phyloP scores from a whole-genome alignment of 1,140 invertebrate species.

The Drosophila triauraria region DNA sequence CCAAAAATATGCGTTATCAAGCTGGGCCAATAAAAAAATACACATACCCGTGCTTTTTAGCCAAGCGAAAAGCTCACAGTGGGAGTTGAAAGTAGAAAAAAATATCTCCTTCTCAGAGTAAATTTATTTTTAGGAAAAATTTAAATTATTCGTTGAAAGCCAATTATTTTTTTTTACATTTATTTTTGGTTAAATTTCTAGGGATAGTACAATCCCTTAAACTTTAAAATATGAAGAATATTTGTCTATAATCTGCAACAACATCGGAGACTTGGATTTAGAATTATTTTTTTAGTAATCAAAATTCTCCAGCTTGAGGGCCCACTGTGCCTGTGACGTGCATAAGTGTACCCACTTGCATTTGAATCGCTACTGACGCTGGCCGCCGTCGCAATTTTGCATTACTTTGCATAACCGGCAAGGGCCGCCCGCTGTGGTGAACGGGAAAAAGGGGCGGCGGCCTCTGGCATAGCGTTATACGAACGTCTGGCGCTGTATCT shows the following conservation, averaged over 20 bases:
- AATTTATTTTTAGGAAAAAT: no score
- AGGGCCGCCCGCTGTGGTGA: conserved; percentile 21
- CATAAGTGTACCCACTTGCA: conserved; percentile 69
- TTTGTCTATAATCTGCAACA: no score
- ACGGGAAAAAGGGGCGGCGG: background rate
- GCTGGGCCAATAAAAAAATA: conserved; percentile 74
- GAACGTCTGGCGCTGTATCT: conserved; percentile 35
- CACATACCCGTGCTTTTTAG: conserved; percentile 24
- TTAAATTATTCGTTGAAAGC: no score
- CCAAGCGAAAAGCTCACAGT: conserved; percentile 18
- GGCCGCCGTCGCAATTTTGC: conserved; percentile 70
- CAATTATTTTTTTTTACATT: no score
- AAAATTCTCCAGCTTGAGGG: background rate
- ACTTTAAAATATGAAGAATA: no score
- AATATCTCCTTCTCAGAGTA: no score
- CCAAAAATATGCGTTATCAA: conserved; percentile 82
- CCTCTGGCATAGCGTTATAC: conserved; percentile 2
- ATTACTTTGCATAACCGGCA: conserved; percentile 77
- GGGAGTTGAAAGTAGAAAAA: background rate
- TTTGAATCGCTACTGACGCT: conserved; percentile 65
- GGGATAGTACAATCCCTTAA: no score
- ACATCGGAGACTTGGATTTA: no score
- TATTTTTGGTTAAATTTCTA: no score
- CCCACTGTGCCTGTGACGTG: conserved; percentile 37
- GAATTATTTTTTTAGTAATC: background rate